phyloP scores from a whole-genome alignment of 2,113 vertebrate genomes.

The Odontesthes bonariensis region DNA sequence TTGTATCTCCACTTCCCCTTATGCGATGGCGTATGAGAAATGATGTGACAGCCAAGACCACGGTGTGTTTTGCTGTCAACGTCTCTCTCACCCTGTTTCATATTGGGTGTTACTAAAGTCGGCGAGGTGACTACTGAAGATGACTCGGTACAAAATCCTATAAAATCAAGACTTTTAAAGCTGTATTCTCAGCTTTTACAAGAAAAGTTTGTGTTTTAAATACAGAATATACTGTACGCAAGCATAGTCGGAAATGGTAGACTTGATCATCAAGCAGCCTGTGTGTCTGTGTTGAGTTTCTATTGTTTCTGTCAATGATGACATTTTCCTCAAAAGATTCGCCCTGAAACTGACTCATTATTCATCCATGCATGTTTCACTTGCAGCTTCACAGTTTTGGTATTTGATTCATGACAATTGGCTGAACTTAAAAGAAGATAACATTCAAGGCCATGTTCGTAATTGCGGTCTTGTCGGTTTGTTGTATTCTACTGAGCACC shows the following conservation, averaged over 20 bases:
- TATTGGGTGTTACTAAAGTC: background rate
- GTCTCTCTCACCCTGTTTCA: background rate
- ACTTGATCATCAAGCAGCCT: constrained; percentile 45
- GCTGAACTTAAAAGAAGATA: constrained; percentile 19
- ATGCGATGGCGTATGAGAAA: constrained; percentile 2
- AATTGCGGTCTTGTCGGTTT: constrained; percentile 19
- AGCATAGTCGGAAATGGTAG: constrained; percentile 52
- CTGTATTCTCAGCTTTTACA: constrained; percentile 51
- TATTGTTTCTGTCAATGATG: constrained; percentile 14
- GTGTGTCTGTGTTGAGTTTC: constrained; percentile 13
- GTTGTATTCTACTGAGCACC: constrained; percentile 55
- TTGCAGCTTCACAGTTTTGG: constrained; percentile 37
- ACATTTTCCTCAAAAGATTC: constrained; percentile 11
- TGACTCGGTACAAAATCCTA: constrained; percentile 75
- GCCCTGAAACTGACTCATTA: constrained; percentile 15
- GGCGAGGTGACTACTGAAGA: constrained; percentile 28
- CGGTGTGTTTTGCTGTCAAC: background rate
- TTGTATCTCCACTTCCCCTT: background rate
- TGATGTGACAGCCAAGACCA: background rate
- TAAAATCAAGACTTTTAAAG: constrained; percentile 72
- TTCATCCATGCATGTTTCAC: constrained; percentile 52
- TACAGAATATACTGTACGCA: constrained; percentile 47
- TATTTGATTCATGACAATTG: constrained; percentile 28
- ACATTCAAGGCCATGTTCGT: constrained; percentile 58
- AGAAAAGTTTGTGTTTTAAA: constrained; percentile 53